Base-by-base conservation (phyloP, 2,888 invertebrate genomes). In the Drosophila differens region DNA sequence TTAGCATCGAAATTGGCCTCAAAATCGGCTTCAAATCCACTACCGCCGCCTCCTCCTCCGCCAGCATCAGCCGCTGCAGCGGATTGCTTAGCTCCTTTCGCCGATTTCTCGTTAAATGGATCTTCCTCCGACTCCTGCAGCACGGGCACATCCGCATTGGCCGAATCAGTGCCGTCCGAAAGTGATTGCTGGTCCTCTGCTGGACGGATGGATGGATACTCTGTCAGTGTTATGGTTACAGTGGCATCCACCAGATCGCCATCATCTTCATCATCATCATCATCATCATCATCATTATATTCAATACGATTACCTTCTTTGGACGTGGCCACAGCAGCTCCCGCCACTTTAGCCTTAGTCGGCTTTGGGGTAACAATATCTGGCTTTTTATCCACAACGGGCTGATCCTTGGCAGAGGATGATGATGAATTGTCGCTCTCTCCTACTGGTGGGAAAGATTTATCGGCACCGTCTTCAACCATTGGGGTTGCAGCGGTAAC, bases 401-500 rank as follows among this genome's bases (percentile, higher is more conserved):
- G 70, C 79, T 65, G 57, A 30, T 70, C 74, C 70, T 71, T 74
- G 54, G 67, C 54, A 54, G 70, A 60, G 14, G 75, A 53, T 63
- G 78, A 57, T 71, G 78, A 59, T 75, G 76, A 52, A 63, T 63
- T 54, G 47, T 91, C 91, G 85, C 87, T 88, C 81, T 93, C 92
- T 91, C 88, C 91, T 91, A 90, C 91, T 91, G 96, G 96, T 90
- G 97, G 97, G 94, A 97, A 97, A 41, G 96, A 95, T 91, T 95
- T 96, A 83, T 97, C 97, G 90, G 92, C 91, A 49, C 97, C 95
- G 91, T 97, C 97, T 94, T 98, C 98, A 89, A 96, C 94, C 97
- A 97, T 97, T 53, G 98, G 98, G 52, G 98, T 98, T 79, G 98
- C 98, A 64, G 98, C 98, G 55, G 98, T 98, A 93, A 98, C 98